A percentile compares a stretch with the other conserved stretches of the same genome.
Evolutionary conservation across 2,113 vertebrate genomes (phyloP).

Genomic region (Ptyas mucosa): DNA sequence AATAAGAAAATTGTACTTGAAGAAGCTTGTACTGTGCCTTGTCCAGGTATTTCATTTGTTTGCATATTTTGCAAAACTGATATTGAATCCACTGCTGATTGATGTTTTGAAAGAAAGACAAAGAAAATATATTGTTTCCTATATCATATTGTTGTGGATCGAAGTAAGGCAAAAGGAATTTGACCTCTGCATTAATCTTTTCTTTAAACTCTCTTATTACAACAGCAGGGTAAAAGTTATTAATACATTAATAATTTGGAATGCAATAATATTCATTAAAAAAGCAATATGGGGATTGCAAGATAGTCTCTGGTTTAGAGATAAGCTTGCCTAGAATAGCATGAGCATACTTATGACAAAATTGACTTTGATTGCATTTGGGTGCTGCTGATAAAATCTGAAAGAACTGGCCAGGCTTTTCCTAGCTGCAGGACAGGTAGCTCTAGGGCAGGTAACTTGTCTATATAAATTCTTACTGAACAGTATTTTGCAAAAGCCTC

Average conservation of each 20-base stretch:
- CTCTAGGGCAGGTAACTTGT: not conserved
- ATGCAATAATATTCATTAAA: not conserved
- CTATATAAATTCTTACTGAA: not conserved
- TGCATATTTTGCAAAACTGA: not conserved
- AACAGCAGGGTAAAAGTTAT: not conserved
- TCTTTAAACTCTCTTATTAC: not conserved
- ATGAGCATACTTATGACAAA: not conserved
- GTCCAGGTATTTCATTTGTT: constrained; percentile 79
- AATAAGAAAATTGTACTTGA: constrained; percentile 78
- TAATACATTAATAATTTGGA: not conserved
- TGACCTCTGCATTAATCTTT: not conserved
- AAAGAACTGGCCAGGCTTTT: not conserved
- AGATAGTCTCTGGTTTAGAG: not conserved
- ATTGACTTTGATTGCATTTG: not conserved
- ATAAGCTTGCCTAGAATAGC: not conserved
- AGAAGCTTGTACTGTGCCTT: constrained; percentile 88
- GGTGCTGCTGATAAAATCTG: not conserved
- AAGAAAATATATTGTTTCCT: not conserved
- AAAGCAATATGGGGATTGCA: not conserved
- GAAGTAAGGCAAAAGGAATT: not conserved
- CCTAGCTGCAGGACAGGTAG: not conserved
- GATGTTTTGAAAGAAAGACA: not conserved
- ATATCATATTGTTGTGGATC: not conserved
- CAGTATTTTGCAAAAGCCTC: not conserved
- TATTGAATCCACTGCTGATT: not conserved